phyloP scores from a whole-genome alignment of 2,797 vertebrate genomes.

The Craterocephalus amniculus region DNA sequence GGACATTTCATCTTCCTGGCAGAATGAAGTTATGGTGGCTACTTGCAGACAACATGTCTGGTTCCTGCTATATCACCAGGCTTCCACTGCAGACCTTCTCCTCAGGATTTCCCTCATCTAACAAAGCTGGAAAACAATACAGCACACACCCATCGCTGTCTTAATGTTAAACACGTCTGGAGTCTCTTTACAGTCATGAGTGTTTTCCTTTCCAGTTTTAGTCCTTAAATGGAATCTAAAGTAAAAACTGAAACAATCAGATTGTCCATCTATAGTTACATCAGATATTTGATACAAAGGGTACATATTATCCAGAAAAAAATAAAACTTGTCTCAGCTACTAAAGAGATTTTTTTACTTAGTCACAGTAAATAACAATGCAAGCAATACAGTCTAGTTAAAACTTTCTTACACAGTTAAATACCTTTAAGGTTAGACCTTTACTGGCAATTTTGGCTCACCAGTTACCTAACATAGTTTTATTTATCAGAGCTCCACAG shows the following conservation, averaged over 20 bases:
- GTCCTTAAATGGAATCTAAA: constrained; percentile 28
- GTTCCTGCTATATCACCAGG: constrained; percentile 34
- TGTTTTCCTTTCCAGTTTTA: constrained; percentile 32
- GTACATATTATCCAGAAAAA: constrained; percentile 15
- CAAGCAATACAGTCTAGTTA: neutral
- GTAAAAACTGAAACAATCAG: neutral
- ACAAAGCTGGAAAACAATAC: constrained; percentile 65
- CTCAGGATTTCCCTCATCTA: constrained; percentile 73
- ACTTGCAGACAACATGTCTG: constrained; percentile 14
- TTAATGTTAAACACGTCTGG: constrained; percentile 52
- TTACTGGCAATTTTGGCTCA: neutral
- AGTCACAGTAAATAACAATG: neutral
- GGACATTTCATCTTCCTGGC: constrained; percentile 27
- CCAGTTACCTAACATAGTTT: neutral
- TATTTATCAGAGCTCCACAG: neutral
- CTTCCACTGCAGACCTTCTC: constrained; percentile 36
- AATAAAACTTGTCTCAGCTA: too few relatives aligned
- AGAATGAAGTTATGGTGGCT: constrained; percentile 36
- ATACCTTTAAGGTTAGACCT: constrained; percentile 5
- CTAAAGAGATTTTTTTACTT: neutral
- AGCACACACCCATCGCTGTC: constrained; percentile 42
- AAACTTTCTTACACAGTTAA: neutral
- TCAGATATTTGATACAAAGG: constrained; percentile 22
- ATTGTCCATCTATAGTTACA: constrained; percentile 11
- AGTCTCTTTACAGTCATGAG: constrained; percentile 42